Percentiles rank a stretch among this genome's conserved stretches.
These are phyloP conservation scores for Nansenia antarctica DNA, from an alignment of 2,113 vertebrate species.

Conservation along the genomic window DNA sequence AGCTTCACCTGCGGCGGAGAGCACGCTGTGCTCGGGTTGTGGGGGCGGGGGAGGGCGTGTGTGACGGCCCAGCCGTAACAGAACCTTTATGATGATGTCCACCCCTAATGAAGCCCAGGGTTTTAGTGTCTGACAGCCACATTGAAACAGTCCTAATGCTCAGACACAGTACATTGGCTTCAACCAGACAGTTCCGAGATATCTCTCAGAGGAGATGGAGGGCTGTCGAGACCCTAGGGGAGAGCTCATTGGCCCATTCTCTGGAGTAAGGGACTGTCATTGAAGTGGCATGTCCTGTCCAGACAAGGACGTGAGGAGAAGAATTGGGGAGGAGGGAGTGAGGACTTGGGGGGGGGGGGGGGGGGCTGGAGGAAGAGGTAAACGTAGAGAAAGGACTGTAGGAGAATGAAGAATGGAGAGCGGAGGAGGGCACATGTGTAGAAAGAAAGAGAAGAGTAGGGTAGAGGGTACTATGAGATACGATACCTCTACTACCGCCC, in stretches of 20 bases:
- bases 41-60: too few species aligned
- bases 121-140: too few species aligned
- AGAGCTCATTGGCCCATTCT: slow-evolving; percentile 46
- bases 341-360: background rate
- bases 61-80: too few species aligned
- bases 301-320: slow-evolving; percentile 32
- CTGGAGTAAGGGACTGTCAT: slow-evolving; percentile 50
- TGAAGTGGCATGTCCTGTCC: slow-evolving; percentile 43
- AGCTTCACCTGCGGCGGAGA: too few species aligned
- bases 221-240: slow-evolving; percentile 52
- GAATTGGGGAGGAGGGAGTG: slow-evolving; percentile 14
- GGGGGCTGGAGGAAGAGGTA: background rate
- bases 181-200: slow-evolving; percentile 30
- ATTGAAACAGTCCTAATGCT: background rate
- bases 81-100: too few species aligned
- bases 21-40: too few species aligned
- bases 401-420: background rate
- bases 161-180: background rate
- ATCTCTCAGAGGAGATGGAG: slow-evolving; percentile 53
- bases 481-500: too few species aligned
- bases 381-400: background rate
- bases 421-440: background rate
- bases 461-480: too few species aligned
- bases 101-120: too few species aligned
- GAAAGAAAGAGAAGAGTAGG: background rate